Percentiles rank a stretch among this genome's conserved stretches.
phyloP scores from a whole-genome alignment of 1,140 invertebrate genomes.

The Carposina sasakii region DNA sequence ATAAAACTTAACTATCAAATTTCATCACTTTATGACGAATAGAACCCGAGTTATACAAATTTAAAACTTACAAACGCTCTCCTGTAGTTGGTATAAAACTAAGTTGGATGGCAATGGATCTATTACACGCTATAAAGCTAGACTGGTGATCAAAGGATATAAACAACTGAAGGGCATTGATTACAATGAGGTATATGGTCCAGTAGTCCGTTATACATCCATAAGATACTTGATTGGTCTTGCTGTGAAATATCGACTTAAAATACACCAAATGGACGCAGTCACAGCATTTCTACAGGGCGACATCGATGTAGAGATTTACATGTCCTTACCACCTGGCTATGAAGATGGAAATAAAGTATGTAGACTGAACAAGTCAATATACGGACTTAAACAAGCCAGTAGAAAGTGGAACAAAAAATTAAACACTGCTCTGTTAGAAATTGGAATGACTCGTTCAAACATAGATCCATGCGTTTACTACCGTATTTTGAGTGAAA shows the following conservation, averaged over 20 bases:
- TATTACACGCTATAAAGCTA: slow-evolving; percentile 30
- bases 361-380: slow-evolving; percentile 26
- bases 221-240: slow-evolving; percentile 34
- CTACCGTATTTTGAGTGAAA: slow-evolving; percentile 13
- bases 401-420: slow-evolving; percentile 32
- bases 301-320: slow-evolving; percentile 52
- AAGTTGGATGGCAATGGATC: slow-evolving; percentile 37
- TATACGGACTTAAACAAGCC: slow-evolving; percentile 55
- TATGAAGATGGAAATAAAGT: slow-evolving; percentile 21
- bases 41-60: too few relatives aligned
- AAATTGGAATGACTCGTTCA: slow-evolving; percentile 21
- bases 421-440: slow-evolving; percentile 19
- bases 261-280: slow-evolving; percentile 47
- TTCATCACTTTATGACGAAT: too few relatives aligned
- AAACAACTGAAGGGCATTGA: slow-evolving; percentile 30
- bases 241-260: slow-evolving; percentile 27
- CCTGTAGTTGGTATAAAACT: too few relatives aligned
- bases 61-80: too few relatives aligned
- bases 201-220: slow-evolving; percentile 29
- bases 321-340: slow-evolving; percentile 38
- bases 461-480: slow-evolving; percentile 30
- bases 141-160: slow-evolving; percentile 41
- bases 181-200: slow-evolving; percentile 35
- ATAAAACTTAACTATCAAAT: too few relatives aligned
- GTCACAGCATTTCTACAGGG: slow-evolving; percentile 40